Evolutionary conservation across 2,888 invertebrate species (phyloP).

Genomic region (Drosophila demipolita): DNA sequence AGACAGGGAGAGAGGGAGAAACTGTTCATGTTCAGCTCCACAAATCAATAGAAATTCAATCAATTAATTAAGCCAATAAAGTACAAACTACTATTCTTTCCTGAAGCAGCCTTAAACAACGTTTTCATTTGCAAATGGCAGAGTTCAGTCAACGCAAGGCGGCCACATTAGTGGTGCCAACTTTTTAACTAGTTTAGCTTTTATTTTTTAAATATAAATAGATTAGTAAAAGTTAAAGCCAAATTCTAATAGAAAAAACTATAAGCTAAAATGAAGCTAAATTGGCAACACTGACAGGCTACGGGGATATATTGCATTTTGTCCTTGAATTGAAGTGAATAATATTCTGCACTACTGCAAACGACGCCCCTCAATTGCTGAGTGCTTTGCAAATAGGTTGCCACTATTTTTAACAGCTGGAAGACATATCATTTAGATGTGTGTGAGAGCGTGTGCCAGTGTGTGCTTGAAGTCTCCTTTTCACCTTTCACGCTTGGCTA

Average conservation of each 20-base stretch:
- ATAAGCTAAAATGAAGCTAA: not conserved
- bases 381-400: conserved; percentile 55
- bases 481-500: conserved; percentile 42
- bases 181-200: not conserved
- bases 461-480: conserved; percentile 24
- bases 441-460: conserved; percentile 13
- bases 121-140: conserved; percentile 58
- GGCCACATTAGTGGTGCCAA: not conserved
- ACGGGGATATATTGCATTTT: conserved; percentile 22
- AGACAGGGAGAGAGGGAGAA: conserved; percentile 8
- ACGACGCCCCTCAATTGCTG: conserved; percentile 12
- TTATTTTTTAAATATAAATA: not conserved
- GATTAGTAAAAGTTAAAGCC: not conserved
- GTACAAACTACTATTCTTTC: conserved; percentile 20
- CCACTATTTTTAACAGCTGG: conserved; percentile 31
- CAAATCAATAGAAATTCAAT: conserved; percentile 77
- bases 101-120: not conserved
- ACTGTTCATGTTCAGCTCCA: conserved; percentile 23
- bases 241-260: not conserved
- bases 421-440: conserved; percentile 32
- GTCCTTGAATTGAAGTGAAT: conserved; percentile 69
- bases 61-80: conserved; percentile 78
- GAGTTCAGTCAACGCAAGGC: conserved; percentile 52
- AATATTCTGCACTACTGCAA: conserved; percentile 52
- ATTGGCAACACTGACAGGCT: conserved; percentile 7